Percentiles rank a stretch among this genome's conserved stretches.
These are phyloP conservation scores for Drosophila melanosoma DNA, from an alignment of 2,888 invertebrate species.

Conservation along the genomic window DNA sequence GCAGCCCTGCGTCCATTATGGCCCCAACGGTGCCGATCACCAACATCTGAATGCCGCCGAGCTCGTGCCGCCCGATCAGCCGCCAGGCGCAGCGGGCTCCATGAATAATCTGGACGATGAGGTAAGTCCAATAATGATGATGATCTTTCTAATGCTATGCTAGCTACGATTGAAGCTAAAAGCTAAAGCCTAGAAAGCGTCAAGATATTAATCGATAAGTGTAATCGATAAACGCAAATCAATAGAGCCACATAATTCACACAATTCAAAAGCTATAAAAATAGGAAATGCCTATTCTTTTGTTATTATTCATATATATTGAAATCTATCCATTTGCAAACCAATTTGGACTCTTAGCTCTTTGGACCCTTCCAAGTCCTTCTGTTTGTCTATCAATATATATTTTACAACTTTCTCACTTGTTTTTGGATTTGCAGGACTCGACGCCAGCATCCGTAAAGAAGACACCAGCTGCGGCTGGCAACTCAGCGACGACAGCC, in stretches of 20 bases:
- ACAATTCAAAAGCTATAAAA: neutral
- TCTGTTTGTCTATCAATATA: neutral
- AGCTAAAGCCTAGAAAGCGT: neutral
- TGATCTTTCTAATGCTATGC: too few relatives aligned
- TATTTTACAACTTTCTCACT: neutral
- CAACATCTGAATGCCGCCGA: conserved; percentile 46
- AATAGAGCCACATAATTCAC: neutral
- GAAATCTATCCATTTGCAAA: neutral
- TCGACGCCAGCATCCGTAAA: conserved; percentile 16
- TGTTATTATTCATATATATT: neutral
- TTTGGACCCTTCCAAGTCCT: too few relatives aligned
- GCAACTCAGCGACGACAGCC: conserved; percentile 6
- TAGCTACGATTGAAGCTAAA: too few relatives aligned
- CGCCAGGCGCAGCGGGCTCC: conserved; percentile 22
- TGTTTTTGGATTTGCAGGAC: conserved; percentile 28
- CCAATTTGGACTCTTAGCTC: neutral
- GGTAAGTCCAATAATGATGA: conserved; percentile 16
- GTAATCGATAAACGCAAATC: neutral
- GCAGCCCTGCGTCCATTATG: conserved; percentile 85
- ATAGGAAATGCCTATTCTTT: neutral
- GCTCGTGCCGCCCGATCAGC: conserved; percentile 58
- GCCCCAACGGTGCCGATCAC: conserved; percentile 43
- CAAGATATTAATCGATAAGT: neutral
- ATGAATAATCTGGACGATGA: conserved; percentile 45
- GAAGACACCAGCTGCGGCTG: conserved; percentile 16